Evolutionary conservation across 2,113 vertebrate genomes (phyloP), one percentile per base, ranked within the genome.

Genomic region (Dicerorhinus sumatrensis): DNA sequence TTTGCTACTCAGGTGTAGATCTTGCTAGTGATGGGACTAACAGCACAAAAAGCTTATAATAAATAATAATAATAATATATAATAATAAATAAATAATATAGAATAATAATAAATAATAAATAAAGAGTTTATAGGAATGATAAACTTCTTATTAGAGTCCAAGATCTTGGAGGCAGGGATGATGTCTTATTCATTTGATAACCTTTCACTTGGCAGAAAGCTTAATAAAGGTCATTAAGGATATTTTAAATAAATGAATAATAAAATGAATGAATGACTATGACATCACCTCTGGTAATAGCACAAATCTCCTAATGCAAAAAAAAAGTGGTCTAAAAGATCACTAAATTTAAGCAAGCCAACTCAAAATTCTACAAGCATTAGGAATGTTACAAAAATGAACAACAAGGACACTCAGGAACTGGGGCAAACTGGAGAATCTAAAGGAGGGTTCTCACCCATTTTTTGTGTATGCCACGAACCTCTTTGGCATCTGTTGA

Each of bases 141-240:
- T 36, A 75, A 73, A 91, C 72, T 91, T 86, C 21, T 95, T 76
- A 77, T 80, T 56, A 70, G 8, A 97, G 39, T 58, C 10, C 29
- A 83, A 60, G 16, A 79, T 91, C 92, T 86, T 87, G 39, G 65
- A 91, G 42, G 65, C 21, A 42, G 36, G 18, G 31, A 51, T 39
- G 25, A 42, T 75, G 46, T 75, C 31, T 79, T 72, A 93, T 63
- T 92, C 60, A 93, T 75, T 36, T 48, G 8, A 46, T 72, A 87
- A 51, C 70, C 27, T 63, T 93, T 96, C 14, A 77, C 7, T 89
- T 93, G 62, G 27, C 72, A 96, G 87, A 84, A 67, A 80, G 42
- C 10, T 73, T 88, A 89, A 83, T 81, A 73, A 91, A 93, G 8
- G 29, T 83, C 67, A 69, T 77, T 63, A 89, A 56, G 27, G 29